Conservation (phyloP, 2,888 invertebrate species). For the Drosophila vallismaia region DNA sequence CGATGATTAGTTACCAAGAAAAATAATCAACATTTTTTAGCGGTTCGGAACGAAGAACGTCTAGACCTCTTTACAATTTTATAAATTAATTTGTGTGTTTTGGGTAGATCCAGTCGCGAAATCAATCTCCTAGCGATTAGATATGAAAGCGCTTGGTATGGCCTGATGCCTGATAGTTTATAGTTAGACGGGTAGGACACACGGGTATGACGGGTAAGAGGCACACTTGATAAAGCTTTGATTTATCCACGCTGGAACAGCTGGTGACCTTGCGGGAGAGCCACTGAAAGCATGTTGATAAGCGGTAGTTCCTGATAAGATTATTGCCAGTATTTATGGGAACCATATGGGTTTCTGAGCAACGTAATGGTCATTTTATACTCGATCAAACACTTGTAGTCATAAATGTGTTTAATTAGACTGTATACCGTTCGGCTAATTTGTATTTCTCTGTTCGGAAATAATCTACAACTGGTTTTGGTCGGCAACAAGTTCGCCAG, state of each 20-base stretch:
- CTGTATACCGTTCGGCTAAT: constrained; percentile 5
- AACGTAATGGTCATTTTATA: constrained; percentile 2
- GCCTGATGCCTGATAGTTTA: constrained; percentile 23
- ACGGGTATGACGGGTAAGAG: too few species aligned
- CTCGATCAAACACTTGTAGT: not conserved
- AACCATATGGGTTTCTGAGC: constrained; percentile 3
- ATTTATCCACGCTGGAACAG: constrained; percentile 22
- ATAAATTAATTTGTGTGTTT: constrained; percentile 8
- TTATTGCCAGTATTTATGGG: constrained; percentile 13
- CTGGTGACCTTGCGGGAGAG: constrained; percentile 21
- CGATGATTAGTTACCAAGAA: too few species aligned
- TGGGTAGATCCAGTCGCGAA: constrained; percentile 50
- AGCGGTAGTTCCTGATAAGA: constrained; percentile 23
- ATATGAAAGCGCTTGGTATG: constrained; percentile 9
- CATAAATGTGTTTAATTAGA: not conserved
- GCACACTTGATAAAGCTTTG: constrained; percentile 4
- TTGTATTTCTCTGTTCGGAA: constrained; percentile 6
- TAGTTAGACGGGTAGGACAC: constrained; percentile 1
- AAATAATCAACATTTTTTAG: too few species aligned
- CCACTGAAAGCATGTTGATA: constrained; percentile 13
- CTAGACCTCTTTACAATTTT: not conserved
- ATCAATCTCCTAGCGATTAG: constrained; percentile 20
- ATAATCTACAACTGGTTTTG: constrained; percentile 7
- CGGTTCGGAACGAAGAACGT: not conserved
- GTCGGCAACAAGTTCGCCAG: constrained; percentile 23